Evolutionary conservation across 2,888 invertebrate genomes (phyloP).

Genomic region (Pseudanteris insignis): DNA sequence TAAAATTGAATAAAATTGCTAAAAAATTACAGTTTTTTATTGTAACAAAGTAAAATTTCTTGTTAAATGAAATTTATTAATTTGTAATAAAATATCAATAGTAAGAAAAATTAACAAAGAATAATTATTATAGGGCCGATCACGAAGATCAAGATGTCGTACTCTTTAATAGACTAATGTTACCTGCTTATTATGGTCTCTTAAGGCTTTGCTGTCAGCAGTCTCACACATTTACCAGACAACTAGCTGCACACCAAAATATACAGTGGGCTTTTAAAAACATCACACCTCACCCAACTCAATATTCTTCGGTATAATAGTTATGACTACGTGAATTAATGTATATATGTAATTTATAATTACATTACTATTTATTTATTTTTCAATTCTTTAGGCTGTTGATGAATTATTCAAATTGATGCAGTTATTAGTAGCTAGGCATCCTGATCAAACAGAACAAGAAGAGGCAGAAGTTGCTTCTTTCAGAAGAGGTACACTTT

Average conservation of each 20-base stretch:
- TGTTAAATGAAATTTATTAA: too few species aligned
- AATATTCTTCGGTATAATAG: constrained; percentile 78
- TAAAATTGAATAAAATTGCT: too few species aligned
- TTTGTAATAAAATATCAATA: too few species aligned
- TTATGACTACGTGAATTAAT: constrained; percentile 2
- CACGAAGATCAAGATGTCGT: constrained; percentile 97
- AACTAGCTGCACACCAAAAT: constrained; percentile 92
- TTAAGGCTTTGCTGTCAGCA: constrained; percentile 90
- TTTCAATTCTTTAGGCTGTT: constrained; percentile 80
- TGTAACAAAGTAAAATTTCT: too few species aligned
- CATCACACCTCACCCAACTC: constrained; percentile 94
- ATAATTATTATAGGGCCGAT: constrained; percentile 77
- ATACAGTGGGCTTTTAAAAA: constrained; percentile 97
- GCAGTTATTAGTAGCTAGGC: constrained; percentile 86
- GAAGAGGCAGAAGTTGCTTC: constrained; percentile 84
- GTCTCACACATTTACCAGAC: constrained; percentile 84
- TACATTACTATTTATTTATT: too few species aligned
- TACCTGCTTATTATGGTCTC: constrained; percentile 91
- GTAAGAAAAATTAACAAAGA: neutral
- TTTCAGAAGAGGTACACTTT: constrained; percentile 85
- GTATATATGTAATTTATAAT: too few species aligned
- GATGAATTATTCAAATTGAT: constrained; percentile 92
- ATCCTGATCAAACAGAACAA: constrained; percentile 79
- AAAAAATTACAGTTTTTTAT: too few species aligned
- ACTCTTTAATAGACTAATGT: constrained; percentile 91